These are phyloP conservation scores for Paragorgia papillata DNA, from an alignment of 92 coral and sea anemone genomes.

Conservation along the genomic window DNA sequence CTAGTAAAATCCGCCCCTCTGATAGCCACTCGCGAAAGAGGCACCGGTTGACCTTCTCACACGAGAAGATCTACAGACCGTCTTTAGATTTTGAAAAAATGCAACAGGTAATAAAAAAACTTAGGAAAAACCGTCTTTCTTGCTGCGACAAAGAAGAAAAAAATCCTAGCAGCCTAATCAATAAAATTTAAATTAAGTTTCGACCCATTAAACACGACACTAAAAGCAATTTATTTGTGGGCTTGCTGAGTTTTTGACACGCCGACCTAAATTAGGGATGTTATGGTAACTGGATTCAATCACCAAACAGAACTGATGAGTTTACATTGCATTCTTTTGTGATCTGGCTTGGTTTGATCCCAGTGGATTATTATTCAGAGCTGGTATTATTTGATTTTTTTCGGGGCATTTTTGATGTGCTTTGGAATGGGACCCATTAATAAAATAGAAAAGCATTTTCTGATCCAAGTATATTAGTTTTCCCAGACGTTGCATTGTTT, in stretches of 20 bases:
- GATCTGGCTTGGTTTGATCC: constrained; percentile 12
- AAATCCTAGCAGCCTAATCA: background rate
- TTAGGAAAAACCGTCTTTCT: background rate
- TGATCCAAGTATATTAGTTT: background rate
- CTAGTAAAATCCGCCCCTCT: constrained; percentile 80
- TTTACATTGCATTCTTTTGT: constrained; percentile 18
- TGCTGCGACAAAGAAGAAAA: background rate
- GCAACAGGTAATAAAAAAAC: constrained; percentile 79
- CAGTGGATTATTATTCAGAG: constrained; percentile 1
- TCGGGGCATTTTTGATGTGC: background rate
- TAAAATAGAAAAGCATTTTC: too few species aligned
- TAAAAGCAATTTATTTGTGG: background rate
- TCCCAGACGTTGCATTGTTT: background rate
- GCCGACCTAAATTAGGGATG: background rate
- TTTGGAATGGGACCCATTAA: too few species aligned
- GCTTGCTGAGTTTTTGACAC: constrained; percentile 14
- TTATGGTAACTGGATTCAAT: constrained; percentile 16
- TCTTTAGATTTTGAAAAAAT: constrained; percentile 96
- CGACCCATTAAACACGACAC: background rate
- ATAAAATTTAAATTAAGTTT: background rate
- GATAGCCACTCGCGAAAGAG: constrained; percentile 88
- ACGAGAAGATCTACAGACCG: constrained; percentile 67
- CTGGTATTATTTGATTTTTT: background rate
- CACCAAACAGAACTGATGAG: background rate
- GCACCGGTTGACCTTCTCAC: constrained; percentile 79